These are phyloP conservation scores for Synanthedon andrenaeformis DNA, from an alignment of 2,888 invertebrate species.

Conservation along the genomic window DNA sequence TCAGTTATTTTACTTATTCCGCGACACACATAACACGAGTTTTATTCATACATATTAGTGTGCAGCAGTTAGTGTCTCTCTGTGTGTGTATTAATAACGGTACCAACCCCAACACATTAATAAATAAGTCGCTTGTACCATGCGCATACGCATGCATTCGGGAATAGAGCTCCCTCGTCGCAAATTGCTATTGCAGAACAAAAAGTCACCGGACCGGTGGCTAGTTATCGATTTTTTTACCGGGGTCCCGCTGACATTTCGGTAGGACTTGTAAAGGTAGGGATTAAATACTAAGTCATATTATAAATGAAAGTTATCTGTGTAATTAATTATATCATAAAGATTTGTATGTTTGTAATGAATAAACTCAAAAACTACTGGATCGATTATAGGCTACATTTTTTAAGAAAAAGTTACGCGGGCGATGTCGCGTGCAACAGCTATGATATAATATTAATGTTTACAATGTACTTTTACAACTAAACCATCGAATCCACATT, in stretches of 20 bases:
- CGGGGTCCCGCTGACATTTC: conserved; percentile 31
- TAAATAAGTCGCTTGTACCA: conserved; percentile 24
- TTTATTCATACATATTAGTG: conserved; percentile 23
- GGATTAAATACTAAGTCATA: too few species aligned
- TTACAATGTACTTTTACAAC: too few species aligned
- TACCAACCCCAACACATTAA: conserved; percentile 35
- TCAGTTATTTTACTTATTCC: neutral
- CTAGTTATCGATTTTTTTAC: conserved; percentile 41
- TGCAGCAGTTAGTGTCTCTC: conserved; percentile 20
- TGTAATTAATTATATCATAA: too few species aligned
- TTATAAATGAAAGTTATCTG: too few species aligned
- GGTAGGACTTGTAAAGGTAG: conserved; percentile 16
- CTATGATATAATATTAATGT: too few species aligned
- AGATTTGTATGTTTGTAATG: too few species aligned
- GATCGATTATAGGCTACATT: too few species aligned
- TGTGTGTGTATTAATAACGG: conserved; percentile 48
- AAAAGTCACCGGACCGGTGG: conserved; percentile 24
- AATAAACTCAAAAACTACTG: too few species aligned
- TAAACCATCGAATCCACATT: too few species aligned
- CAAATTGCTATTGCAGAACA: conserved; percentile 37
- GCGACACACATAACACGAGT: conserved; percentile 15
- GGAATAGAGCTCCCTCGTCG: conserved; percentile 31
- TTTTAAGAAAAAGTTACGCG: too few species aligned
- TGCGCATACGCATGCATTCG: conserved; percentile 46
- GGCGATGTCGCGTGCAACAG: too few species aligned